Evolutionary conservation across 2,113 vertebrate species (phyloP).

Genomic region (Pholis gunnellus): DNA sequence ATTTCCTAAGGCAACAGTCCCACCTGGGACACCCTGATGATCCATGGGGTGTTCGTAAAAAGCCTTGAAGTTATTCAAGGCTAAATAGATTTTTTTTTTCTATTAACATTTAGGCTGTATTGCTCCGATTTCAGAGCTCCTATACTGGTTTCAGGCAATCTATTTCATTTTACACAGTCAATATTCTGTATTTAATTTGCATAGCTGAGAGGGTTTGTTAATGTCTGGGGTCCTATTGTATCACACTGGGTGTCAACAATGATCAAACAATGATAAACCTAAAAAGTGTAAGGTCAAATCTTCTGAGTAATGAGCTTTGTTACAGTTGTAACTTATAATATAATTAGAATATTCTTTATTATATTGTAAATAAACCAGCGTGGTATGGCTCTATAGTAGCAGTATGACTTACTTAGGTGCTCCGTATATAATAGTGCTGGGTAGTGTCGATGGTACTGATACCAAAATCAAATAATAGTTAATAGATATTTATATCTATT

Average conservation of each 20-base stretch:
- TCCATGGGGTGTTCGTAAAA: conserved; percentile 82
- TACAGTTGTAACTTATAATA: neutral
- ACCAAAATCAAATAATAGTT: neutral
- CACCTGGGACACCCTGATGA: conserved; percentile 81
- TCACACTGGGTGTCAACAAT: conserved; percentile 39
- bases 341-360: neutral
- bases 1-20: conserved; percentile 85
- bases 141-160: conserved; percentile 77
- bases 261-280: conserved; percentile 22
- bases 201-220: conserved; percentile 67
- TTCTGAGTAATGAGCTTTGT: neutral
- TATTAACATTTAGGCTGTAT: conserved; percentile 85
- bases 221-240: conserved; percentile 56
- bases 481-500: too few species aligned
- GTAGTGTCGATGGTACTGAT: neutral
- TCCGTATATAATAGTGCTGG: neutral
- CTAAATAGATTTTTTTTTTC: conserved; percentile 89
- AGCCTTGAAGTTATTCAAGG: conserved; percentile 89
- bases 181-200: conserved; percentile 84
- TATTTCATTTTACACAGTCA: conserved; percentile 75
- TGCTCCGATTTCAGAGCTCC: conserved; percentile 78
- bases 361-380: neutral
- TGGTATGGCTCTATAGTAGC: neutral
- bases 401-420: neutral
- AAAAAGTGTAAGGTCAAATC: conserved; percentile 4